Percentiles rank a stretch among this genome's conserved stretches.
phyloP scores from a whole-genome alignment of 2,113 vertebrate genomes.

The Rhinopomastus cyanomelas region DNA sequence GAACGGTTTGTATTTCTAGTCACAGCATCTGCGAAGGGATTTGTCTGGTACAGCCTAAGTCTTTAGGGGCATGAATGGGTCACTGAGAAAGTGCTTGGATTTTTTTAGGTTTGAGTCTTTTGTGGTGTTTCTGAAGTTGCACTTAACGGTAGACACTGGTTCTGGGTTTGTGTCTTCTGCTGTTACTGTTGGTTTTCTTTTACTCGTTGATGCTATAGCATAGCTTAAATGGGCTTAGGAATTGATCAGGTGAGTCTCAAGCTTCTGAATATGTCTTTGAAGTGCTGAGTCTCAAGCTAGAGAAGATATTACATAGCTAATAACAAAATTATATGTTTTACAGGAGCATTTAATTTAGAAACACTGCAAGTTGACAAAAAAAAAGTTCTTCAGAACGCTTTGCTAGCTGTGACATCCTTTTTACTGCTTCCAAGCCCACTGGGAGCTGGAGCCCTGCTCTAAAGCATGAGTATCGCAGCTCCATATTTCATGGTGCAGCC shows the following conservation, averaged over 20 bases:
- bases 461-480: neutral
- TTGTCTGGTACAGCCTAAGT: neutral
- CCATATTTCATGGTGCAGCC: neutral
- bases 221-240: neutral
- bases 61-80: neutral
- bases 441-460: neutral
- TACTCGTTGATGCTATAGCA: neutral
- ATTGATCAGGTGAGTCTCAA: neutral
- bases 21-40: neutral
- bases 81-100: conserved; percentile 6
- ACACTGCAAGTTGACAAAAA: neutral
- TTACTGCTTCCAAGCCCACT: conserved; percentile 13
- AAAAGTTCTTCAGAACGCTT: neutral
- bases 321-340: neutral
- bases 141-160: neutral
- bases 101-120: conserved; percentile 56
- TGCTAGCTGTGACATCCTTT: neutral
- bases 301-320: neutral
- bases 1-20: conserved; percentile 31
- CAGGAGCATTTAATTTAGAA: neutral
- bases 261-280: neutral
- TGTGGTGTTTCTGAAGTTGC: conserved; percentile 35
- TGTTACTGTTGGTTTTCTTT: neutral
- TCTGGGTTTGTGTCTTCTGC: conserved; percentile 40
- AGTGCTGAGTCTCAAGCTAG: neutral